Base-by-base conservation (phyloP, 2,888 invertebrate species). In the Halictus quadricinctus region DNA sequence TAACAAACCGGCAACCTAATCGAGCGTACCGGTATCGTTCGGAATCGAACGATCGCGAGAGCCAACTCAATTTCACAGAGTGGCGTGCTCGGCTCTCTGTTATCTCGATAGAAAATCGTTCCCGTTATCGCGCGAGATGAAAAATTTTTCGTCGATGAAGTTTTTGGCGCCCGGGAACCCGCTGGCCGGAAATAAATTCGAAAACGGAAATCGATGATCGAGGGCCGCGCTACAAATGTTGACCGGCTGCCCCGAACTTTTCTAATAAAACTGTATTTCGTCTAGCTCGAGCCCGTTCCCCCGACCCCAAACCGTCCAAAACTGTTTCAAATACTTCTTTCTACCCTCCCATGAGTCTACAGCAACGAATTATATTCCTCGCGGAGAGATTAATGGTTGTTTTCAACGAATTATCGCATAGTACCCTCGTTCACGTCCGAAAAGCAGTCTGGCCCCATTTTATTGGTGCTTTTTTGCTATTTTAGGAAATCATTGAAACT, bases 251-350 rank as follows among this genome's bases (percentile, higher is more conserved):
- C 81, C 76, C 81, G 60, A 79, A 84, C 86, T 84, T 86, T 84
- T 75, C 86, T 85, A 84, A 86, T 86, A 86, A 86, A 84, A 81
- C 72, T 64, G 75, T 72, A 66, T 80, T 80, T 78, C 70, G 70
- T 79, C 79, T 60, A 36, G 64, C 58, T 48, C 74, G 15, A 18
- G 15, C 25, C 6, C 25, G 25, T 25, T 69, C 46, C 58, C 4
- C 66, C 29, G 25, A 12, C 58, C 64, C 8, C 13, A 15, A n/a
- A 29, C 18, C 36, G 25, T 18, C 46, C n/a, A 54, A 41, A 73
- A 83, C 43, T 54, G 64, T 72, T 64, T 70, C 25, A 1, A 21
- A 66, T 75, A 70, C 70, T 46, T 83, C 77, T 66, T 36, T 50
- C 58, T 10, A 18, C 21, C 10, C 41, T 41, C 66, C 15, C 15